phyloP scores from a whole-genome alignment of 2,113 vertebrate species.

The Struthio camelus region DNA sequence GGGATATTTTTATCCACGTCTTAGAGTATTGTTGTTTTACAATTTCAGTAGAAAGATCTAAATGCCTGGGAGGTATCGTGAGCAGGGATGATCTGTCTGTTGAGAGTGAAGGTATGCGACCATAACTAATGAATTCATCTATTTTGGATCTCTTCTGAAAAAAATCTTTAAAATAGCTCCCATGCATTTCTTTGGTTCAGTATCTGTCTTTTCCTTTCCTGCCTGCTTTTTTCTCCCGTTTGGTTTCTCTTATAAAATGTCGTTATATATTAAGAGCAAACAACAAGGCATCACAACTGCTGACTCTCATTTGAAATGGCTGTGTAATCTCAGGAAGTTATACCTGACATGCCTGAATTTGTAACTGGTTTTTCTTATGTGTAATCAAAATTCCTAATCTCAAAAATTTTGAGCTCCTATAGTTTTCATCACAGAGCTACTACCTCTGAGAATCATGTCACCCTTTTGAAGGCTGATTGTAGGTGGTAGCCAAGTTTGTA shows the following conservation, averaged over 20 bases:
- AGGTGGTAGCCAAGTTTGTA: neutral
- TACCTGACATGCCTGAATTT: neutral
- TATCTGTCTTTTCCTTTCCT: neutral
- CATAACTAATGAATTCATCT: neutral
- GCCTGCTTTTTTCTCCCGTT: neutral
- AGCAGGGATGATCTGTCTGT: neutral
- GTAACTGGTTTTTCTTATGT: neutral
- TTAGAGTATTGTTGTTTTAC: neutral
- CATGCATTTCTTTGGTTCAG: neutral
- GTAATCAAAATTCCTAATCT: neutral
- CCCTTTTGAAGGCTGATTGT: neutral
- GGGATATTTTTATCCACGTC: neutral
- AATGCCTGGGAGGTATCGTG: neutral
- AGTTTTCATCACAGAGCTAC: neutral
- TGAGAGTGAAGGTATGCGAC: neutral
- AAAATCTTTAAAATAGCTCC: neutral
- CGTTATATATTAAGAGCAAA: neutral
- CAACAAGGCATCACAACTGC: fast-evolving
- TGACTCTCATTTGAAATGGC: fast-evolving
- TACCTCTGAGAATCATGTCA: neutral
- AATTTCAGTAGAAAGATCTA: neutral
- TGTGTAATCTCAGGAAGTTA: neutral
- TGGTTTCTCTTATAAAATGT: neutral
- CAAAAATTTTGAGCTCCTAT: neutral
- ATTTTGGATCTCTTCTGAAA: neutral